These are phyloP conservation scores for Loripinus fragilis DNA, from an alignment of 2,888 invertebrate genomes.

Conservation along the genomic window DNA sequence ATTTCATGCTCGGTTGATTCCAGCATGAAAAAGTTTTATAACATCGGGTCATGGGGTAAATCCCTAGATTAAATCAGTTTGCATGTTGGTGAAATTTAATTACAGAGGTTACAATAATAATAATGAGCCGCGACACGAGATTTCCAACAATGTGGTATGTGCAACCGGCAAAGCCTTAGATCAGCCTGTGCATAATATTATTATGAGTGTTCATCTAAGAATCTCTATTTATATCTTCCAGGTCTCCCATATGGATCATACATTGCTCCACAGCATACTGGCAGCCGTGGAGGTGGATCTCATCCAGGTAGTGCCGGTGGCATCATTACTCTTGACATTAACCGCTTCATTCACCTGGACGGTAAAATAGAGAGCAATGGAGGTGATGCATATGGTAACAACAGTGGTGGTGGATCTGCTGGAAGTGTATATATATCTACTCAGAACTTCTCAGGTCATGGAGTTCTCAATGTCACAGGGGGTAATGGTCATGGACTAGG, in stretches of 20 bases:
- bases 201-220: too few species aligned
- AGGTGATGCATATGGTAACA: conserved; percentile 49
- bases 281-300: conserved; percentile 70
- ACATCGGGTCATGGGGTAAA: too few species aligned
- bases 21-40: too few species aligned
- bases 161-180: too few species aligned
- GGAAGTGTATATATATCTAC: conserved; percentile 69
- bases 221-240: conserved; percentile 37
- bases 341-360: conserved; percentile 67
- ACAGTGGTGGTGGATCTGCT: conserved; percentile 74
- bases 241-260: conserved; percentile 70
- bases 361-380: conserved; percentile 66
- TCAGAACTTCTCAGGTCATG: conserved; percentile 74
- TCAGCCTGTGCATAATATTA: too few species aligned
- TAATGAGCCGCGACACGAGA: too few species aligned
- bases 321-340: conserved; percentile 61
- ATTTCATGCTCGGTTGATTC: too few species aligned
- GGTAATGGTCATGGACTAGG: conserved; percentile 62
- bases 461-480: conserved; percentile 64
- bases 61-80: too few species aligned
- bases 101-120: too few species aligned
- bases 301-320: conserved; percentile 68
- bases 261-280: conserved; percentile 60
- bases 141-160: too few species aligned
- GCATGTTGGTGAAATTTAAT: too few species aligned